Percentiles rank a stretch among this genome's conserved stretches.
Conservation (phyloP, 2,888 invertebrate species). For the Drosophila yooni region DNA sequence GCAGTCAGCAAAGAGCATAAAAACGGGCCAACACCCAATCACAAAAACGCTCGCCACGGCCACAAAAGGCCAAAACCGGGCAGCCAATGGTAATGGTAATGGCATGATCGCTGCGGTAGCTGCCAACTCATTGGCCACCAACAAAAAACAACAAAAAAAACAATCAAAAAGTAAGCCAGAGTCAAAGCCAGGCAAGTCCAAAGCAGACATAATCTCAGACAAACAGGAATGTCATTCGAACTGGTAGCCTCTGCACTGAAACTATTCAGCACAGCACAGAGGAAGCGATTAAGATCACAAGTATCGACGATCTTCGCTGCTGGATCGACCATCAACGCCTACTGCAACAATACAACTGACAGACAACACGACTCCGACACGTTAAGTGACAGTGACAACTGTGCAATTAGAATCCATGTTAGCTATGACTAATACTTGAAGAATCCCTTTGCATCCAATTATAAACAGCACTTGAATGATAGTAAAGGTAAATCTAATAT, state of each 20-base stretch:
- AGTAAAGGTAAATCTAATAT: background rate
- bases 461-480: background rate
- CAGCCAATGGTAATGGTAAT: slow-evolving; percentile 72
- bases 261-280: slow-evolving; percentile 1
- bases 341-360: slow-evolving; percentile 42
- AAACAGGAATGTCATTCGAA: slow-evolving; percentile 72
- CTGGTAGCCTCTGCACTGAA: slow-evolving; percentile 9
- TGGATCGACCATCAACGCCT: slow-evolving; percentile 36
- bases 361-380: slow-evolving; percentile 70
- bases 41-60: slow-evolving; percentile 47
- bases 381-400: slow-evolving; percentile 53
- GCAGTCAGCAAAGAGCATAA: slow-evolving; percentile 62
- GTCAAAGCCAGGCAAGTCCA: slow-evolving; percentile 38
- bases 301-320: slow-evolving; percentile 16
- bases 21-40: slow-evolving; percentile 74
- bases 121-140: slow-evolving; percentile 49
- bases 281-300: slow-evolving; percentile 66
- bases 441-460: background rate
- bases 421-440: slow-evolving; percentile 15
- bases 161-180: slow-evolving; percentile 35
- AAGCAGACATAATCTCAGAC: slow-evolving; percentile 83
- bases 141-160: slow-evolving; percentile 28
- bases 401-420: slow-evolving; percentile 51
- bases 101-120: slow-evolving; percentile 51
- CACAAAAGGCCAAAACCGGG: slow-evolving; percentile 48